Evolutionary conservation across 30 jellyfish, hydroid and myxozoan genomes (phyloP).

Genomic region (Aurelia sp.): DNA sequence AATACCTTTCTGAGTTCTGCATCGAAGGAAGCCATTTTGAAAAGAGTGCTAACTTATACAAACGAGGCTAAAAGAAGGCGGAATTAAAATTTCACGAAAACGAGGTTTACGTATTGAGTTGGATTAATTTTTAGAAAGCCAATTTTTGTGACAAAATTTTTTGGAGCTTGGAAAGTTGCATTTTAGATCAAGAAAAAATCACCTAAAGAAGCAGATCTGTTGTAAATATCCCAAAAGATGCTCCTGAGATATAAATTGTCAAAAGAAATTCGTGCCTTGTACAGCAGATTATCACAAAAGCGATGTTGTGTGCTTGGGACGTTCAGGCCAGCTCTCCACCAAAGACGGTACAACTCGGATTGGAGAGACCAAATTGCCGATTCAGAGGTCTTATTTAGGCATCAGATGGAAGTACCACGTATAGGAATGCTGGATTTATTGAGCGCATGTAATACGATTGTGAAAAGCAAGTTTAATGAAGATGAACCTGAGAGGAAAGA

Average conservation of each 20-base stretch:
- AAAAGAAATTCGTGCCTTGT: neutral
- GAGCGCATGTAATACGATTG: conserved; percentile 48
- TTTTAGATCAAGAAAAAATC: no score
- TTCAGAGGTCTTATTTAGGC: conserved; percentile 45
- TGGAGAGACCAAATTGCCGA: conserved; percentile 50
- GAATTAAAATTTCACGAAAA: no score
- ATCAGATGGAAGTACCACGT: conserved; percentile 46
- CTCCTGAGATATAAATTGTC: no score
- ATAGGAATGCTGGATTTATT: conserved; percentile 52
- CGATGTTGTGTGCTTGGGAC: neutral
- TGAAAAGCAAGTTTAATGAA: conserved; percentile 27
- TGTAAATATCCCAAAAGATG: no score
- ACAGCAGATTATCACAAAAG: neutral
- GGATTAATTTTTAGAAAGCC: no score
- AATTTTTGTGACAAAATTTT: no score
- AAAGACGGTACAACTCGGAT: conserved; percentile 8
- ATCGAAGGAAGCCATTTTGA: conserved; percentile 85
- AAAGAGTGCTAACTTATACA: neutral
- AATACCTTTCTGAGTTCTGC: conserved; percentile 83
- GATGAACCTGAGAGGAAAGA: conserved; percentile 45
- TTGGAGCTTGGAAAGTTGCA: no score
- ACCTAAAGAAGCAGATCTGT: no score
- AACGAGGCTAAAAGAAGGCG: neutral
- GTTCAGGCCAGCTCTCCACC: neutral
- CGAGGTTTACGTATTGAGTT: no score